A percentile compares a stretch with the other conserved stretches of the same genome.
Conservation (phyloP, 2,888 invertebrate genomes). For the Phengaris alcon region DNA sequence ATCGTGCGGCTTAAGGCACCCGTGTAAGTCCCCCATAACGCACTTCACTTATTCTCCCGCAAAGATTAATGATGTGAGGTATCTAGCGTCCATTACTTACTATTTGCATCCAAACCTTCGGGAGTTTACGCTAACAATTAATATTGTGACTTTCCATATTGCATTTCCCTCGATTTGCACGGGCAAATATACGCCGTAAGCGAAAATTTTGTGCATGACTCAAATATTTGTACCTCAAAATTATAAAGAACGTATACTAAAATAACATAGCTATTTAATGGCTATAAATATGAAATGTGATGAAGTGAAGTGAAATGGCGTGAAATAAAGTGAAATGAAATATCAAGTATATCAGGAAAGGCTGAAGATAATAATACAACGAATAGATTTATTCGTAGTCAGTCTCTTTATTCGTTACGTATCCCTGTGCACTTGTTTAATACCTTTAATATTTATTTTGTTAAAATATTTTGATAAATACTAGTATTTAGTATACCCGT, state of each 20-base stretch:
- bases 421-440: too few relatives aligned
- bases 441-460: too few relatives aligned
- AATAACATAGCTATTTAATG: too few relatives aligned
- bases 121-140: constrained; percentile 36
- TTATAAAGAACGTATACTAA: background rate
- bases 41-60: constrained; percentile 53
- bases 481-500: background rate
- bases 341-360: too few relatives aligned
- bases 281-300: too few relatives aligned
- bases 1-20: too few relatives aligned
- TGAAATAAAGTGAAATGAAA: too few relatives aligned
- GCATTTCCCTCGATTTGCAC: background rate
- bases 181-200: background rate
- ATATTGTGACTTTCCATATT: constrained; percentile 31
- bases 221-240: background rate
- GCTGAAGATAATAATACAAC: too few relatives aligned
- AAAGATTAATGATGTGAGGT: constrained; percentile 61
- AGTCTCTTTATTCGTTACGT: too few relatives aligned
- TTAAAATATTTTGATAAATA: background rate
- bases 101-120: constrained; percentile 40
- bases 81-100: constrained; percentile 51
- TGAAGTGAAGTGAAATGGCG: too few relatives aligned
- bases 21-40: constrained; percentile 38
- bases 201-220: background rate
- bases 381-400: too few relatives aligned